phyloP scores from a whole-genome alignment of 2,888 invertebrate genomes.

The Tubiluchus corallicola region DNA sequence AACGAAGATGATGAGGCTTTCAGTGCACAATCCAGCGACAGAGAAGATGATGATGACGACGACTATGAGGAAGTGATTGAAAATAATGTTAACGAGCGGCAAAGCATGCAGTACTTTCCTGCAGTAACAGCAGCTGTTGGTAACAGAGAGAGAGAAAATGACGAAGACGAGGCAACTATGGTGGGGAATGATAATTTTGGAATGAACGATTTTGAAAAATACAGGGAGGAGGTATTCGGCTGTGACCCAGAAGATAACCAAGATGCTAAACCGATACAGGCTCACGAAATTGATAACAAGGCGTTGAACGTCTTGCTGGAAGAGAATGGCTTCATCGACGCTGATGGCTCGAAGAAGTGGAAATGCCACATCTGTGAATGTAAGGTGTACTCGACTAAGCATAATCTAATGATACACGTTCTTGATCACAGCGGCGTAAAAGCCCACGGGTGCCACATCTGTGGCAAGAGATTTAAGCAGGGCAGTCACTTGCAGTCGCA shows the following conservation, averaged over 20 bases:
- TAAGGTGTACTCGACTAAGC: background rate
- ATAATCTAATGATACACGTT: slow-evolving; percentile 1
- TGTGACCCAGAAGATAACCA: background rate
- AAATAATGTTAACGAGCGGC: too few species aligned
- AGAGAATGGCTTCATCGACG: background rate
- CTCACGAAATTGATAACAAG: too few species aligned
- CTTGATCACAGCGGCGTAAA: slow-evolving; percentile 3
- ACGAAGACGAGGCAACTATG: too few species aligned
- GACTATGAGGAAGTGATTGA: too few species aligned
- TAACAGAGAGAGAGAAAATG: too few species aligned
- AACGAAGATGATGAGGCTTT: too few species aligned
- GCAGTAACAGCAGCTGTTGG: too few species aligned
- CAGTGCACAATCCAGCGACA: too few species aligned
- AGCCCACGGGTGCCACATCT: background rate
- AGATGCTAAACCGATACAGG: too few species aligned
- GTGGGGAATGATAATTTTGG: too few species aligned
- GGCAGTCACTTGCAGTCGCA: background rate
- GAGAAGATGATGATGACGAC: too few species aligned
- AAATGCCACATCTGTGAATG: background rate
- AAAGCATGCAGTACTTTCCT: too few species aligned
- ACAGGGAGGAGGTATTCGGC: slow-evolving; percentile 3
- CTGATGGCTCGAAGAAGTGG: background rate
- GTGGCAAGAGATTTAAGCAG: background rate
- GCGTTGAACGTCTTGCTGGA: background rate
- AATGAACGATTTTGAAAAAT: slow-evolving; percentile 1